Evolutionary conservation across 2,797 vertebrate species (phyloP).

Genomic region (Argentina silus): DNA sequence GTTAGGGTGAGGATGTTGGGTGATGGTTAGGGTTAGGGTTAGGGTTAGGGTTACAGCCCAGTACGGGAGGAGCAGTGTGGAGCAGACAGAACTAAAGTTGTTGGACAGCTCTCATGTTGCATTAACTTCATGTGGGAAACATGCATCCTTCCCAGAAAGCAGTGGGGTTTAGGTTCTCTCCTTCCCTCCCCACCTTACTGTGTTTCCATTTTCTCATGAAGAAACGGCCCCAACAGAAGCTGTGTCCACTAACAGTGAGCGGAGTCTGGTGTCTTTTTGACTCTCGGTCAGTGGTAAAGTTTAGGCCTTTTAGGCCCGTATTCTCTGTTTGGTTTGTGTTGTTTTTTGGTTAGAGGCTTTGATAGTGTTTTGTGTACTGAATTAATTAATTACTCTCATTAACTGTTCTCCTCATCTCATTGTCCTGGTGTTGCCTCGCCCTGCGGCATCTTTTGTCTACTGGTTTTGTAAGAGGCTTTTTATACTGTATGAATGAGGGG

Average conservation of each 20-base stretch:
- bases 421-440: slow-evolving; percentile 28
- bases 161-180: slow-evolving; percentile 18
- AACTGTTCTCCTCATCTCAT: slow-evolving; percentile 24
- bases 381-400: slow-evolving; percentile 34
- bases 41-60: background rate
- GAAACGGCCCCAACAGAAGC: background rate
- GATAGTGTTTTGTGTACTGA: slow-evolving; percentile 30
- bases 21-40: background rate
- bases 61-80: slow-evolving; percentile 28
- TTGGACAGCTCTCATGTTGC: slow-evolving; percentile 52
- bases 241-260: background rate
- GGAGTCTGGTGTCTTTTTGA: background rate
- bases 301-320: background rate
- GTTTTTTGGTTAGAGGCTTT: slow-evolving; percentile 17
- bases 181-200: background rate
- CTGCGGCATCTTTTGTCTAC: slow-evolving; percentile 31
- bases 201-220: background rate
- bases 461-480: slow-evolving; percentile 14
- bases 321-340: slow-evolving; percentile 27
- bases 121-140: slow-evolving; percentile 52
- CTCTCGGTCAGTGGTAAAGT: background rate
- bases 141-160: slow-evolving; percentile 6
- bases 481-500: slow-evolving; percentile 12
- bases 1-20: background rate
- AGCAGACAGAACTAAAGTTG: slow-evolving; percentile 45